Evolutionary conservation across 2,888 invertebrate species (phyloP), one percentile per base, ranked within the genome.

Genomic region (Tachina fera): DNA sequence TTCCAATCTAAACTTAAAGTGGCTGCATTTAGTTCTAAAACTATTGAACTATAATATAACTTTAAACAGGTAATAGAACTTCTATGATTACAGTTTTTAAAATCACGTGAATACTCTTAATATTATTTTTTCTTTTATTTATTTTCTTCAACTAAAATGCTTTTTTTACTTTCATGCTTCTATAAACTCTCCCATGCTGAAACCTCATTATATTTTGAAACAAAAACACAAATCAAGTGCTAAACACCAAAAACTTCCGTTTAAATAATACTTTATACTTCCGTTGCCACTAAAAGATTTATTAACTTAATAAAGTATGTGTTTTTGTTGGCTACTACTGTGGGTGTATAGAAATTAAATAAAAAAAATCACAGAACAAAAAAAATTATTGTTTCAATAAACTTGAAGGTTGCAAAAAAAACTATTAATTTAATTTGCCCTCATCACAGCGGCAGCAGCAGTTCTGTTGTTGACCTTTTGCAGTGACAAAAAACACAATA

Each of bases 171-270:
- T 49, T 19, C 6, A 4, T 10, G 19, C 11, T 61, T 45, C 3
- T 41, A 60, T 31, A 39, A 58, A 49, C 22, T 47, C 72, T 45
- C n/a, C 22, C 41, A 41, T 58, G 49, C 49, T 58, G 4, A 31
- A 19, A 56, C 19, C 71, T 79, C 67, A 41, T 53, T 65, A 14
- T 65, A 22, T 70, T 53, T 71, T 72, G 6, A 11, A 19, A 60
- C 13, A 60, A 53, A 68, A 67, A 82, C 71, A 82, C 85, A 86
- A 83, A 79, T 83, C 82, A 86, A 79, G 53, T 86, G 79, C 83
- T 82, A 75, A 86, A 86, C 85, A 86, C 82, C 85, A 86, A 82
- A 75, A 83, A 86, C 83, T 86, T 86, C 86, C 86, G 86, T 76
- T 86, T 79, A 72, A 65, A 71, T 83, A 86, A 86, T 67, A 79